Evolutionary conservation across 2,888 invertebrate genomes (phyloP), one percentile per base, ranked within the genome.

Genomic region (Petrophora chlorosata): DNA sequence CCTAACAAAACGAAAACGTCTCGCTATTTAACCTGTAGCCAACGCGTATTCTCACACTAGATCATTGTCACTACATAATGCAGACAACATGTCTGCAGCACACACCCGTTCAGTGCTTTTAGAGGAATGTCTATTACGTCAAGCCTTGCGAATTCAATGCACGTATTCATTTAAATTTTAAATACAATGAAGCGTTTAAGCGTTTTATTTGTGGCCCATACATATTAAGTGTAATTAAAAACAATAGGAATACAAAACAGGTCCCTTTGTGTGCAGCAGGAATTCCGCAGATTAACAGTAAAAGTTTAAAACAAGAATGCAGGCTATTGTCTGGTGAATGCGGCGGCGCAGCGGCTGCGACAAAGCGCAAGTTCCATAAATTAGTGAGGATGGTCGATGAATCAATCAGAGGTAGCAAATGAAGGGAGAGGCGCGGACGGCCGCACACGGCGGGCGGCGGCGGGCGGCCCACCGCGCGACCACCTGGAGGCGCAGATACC

Each of bases 381-480:
- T 87, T 87, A 75, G 76, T 73, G 67, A 65, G 72, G 73, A 67
- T 71, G 75, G 76, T 68, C 84, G 79, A 85, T 86, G 86, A 87
- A 88, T 88, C 87, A 88, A 86, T 87, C 86, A 85, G 74, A 63
- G 61, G 65, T 41, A 48, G 48, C 70, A 84, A 85, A 84, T 82
- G 79, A 85, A 79, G 61, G 65, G 57, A 64, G 64, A 62, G 55
- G 57, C 57, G 64, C 51, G 51, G 59, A 64, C 54, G 82, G 71
- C 84, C 85, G 74, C 86, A 84, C 86, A 86, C 82, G 66, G 76
- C 55, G 48, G 8, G 22, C 25, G 12, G n/a, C n/a, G n/a, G n/a
- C n/a, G n/a, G n/a, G n/a, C n/a, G 82, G 63, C 66, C 69, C 65
- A 61, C 69, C 65, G 62, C 61, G 47, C 43, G 71, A 63, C 65